phyloP scores from a whole-genome alignment of 2,797 vertebrate species.

The Platyrinchus mystaceus region DNA sequence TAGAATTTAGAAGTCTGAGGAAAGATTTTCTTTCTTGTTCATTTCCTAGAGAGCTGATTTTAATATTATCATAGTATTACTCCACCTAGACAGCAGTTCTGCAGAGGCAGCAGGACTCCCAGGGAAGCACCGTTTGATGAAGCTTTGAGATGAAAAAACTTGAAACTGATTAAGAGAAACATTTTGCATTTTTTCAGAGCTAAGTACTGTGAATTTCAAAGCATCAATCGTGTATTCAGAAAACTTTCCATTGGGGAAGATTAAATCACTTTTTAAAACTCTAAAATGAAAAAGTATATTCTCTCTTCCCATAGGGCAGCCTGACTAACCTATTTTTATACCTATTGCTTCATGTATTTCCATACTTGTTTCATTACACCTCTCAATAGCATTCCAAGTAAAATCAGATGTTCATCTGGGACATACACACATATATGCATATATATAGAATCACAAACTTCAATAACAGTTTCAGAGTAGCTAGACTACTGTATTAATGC shows the following conservation, averaged over 20 bases:
- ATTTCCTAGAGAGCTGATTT: not conserved
- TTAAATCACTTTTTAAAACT: not conserved
- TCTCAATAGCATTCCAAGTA: not conserved
- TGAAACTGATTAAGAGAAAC: not conserved
- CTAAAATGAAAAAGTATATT: not conserved
- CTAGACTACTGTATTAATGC: not conserved
- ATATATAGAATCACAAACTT: not conserved
- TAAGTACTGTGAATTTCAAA: not conserved
- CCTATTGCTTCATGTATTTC: not conserved
- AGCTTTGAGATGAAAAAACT: not conserved
- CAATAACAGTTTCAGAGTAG: not conserved
- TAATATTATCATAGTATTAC: not conserved
- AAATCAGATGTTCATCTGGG: not conserved
- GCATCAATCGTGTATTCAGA: not conserved
- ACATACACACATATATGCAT: not conserved
- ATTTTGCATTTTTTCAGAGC: not conserved
- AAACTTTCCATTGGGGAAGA: not conserved
- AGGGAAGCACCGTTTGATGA: not conserved
- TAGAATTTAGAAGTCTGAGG: not conserved
- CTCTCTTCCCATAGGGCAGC: not conserved
- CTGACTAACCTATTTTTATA: not conserved
- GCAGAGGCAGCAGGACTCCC: not conserved
- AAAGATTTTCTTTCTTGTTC: not conserved
- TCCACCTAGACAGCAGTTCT: not conserved
- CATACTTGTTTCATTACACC: not conserved